Conservation (phyloP, 2,797 vertebrate species). For the Dendrocincla fuliginosa region DNA sequence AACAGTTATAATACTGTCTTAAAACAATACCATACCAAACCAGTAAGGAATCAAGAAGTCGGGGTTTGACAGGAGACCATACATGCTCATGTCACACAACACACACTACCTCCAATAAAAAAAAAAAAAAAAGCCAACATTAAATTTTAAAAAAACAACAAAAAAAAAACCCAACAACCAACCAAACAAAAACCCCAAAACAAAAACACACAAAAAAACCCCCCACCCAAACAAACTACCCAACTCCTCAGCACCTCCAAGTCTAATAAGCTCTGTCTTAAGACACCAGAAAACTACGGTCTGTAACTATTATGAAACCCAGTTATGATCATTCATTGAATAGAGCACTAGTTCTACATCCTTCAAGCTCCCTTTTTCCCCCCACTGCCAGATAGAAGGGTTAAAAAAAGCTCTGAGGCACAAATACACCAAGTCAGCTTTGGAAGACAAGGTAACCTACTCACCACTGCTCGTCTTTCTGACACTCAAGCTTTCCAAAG, state of each 20-base stretch:
- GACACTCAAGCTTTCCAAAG: neutral
- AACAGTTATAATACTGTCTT: neutral
- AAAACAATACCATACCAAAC: neutral
- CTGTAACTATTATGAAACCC: neutral
- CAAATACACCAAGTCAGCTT: neutral
- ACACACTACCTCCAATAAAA: neutral
- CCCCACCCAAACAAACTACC: neutral
- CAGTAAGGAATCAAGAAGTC: neutral
- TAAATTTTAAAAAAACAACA: neutral
- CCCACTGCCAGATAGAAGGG: neutral
- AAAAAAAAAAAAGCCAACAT: neutral
- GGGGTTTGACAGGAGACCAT: neutral
- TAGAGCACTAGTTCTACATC: neutral
- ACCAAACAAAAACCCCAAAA: neutral
- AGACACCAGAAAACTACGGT: neutral
- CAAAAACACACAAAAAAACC: neutral
- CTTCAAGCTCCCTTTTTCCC: neutral
- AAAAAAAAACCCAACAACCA: neutral
- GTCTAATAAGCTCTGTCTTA: neutral
- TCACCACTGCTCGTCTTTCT: neutral
- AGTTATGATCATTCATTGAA: neutral
- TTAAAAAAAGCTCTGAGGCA: neutral
- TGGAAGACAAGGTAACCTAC: neutral
- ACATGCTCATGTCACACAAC: neutral
- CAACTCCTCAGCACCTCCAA: neutral